These are phyloP conservation scores for Etia nguti DNA, from an alignment of 2,113 vertebrate genomes.

Conservation along the genomic window DNA sequence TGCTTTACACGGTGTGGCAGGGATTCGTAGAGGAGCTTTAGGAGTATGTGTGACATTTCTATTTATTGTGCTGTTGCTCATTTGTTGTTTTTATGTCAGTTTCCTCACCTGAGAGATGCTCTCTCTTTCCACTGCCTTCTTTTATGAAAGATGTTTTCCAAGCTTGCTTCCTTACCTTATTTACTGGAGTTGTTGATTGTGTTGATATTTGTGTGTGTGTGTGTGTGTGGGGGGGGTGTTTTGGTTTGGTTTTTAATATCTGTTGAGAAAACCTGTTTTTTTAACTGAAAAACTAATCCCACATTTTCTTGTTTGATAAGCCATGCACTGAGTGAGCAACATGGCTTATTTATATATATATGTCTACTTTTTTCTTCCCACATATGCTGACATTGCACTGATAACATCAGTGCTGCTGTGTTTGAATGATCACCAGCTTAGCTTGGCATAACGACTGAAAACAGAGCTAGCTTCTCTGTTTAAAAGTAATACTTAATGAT, in stretches of 20 bases:
- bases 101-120: neutral
- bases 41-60: neutral
- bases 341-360: neutral
- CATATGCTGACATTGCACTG: neutral
- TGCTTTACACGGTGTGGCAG: neutral
- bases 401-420: neutral
- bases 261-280: conserved; percentile 1
- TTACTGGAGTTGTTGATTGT: neutral
- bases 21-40: neutral
- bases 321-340: neutral
- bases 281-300: neutral
- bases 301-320: neutral
- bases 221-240: neutral
- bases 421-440: neutral
- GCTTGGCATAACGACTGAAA: neutral
- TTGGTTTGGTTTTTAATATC: neutral
- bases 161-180: neutral
- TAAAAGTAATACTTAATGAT: neutral
- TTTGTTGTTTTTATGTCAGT: neutral
- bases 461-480: neutral
- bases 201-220: neutral
- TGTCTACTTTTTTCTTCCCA: neutral
- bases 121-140: conserved; percentile 29
- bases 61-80: neutral
- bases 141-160: neutral